These are phyloP conservation scores for Delichon dasypus DNA, from an alignment of 2,797 vertebrate genomes.

Conservation along the genomic window DNA sequence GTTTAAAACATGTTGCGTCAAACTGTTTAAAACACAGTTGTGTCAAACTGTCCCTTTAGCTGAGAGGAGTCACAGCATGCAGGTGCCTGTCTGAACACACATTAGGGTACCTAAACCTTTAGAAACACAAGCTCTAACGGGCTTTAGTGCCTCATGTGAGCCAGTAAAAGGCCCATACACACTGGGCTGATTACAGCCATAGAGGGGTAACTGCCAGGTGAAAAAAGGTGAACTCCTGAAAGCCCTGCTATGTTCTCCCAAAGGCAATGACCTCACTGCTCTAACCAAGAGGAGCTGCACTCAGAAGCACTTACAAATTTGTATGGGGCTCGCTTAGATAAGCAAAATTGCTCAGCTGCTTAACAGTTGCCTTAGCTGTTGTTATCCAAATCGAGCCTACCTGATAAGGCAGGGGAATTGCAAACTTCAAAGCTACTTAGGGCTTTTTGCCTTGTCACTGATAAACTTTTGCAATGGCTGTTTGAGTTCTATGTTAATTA, in stretches of 20 bases:
- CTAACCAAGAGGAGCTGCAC: neutral
- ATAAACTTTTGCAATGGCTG: neutral
- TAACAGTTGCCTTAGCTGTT: neutral
- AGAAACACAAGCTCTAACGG: neutral
- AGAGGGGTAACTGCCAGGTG: neutral
- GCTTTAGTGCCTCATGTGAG: neutral
- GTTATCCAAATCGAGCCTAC: neutral
- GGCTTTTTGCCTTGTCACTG: neutral
- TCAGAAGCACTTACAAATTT: neutral
- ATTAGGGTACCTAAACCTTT: neutral
- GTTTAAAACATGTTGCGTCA: neutral
- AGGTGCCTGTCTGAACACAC: neutral
- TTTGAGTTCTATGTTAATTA: neutral
- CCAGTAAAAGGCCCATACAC: neutral
- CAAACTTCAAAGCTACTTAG: slow-evolving; percentile 3
- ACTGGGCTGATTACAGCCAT: neutral
- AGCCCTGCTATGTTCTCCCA: neutral
- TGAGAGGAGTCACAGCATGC: neutral
- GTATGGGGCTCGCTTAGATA: neutral
- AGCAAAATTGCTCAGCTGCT: neutral
- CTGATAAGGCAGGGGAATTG: slow-evolving; percentile 3
- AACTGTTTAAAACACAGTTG: neutral
- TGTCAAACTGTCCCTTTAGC: neutral
- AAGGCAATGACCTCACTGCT: neutral
- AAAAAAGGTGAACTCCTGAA: neutral